Base-by-base conservation (phyloP, 2,113 vertebrate species). In the Neogobius melanostomus region DNA sequence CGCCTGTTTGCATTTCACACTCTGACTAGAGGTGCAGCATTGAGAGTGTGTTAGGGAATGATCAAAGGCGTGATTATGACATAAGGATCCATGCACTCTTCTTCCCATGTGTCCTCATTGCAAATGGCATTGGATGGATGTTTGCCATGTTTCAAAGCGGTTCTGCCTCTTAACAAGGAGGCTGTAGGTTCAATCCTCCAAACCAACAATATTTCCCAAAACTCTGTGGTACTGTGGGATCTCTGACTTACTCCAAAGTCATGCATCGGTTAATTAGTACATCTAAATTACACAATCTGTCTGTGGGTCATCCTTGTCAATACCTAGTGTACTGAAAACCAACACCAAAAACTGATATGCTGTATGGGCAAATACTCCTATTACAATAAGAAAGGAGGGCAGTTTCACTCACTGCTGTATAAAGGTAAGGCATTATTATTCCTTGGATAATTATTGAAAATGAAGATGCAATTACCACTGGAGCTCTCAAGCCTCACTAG, bases 11-110 rank as follows among this genome's bases (percentile, higher is more conserved):
- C 68, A 67, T 78, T 76, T 66, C 64, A 51, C 64, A 7, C 70
- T 72, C 42, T 44, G 51, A 51, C 47, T 85, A 66, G 43, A 69
- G 69, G 73, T 66, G n/a, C 44, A 59, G 62, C 67, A 70, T 70
- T 75, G 68, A 86, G 72, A 72, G 63, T 53, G 66, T 77, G 75
- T 82, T 70, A 80, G 47, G 51, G 52, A 28, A 64, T 65, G 71
- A 88, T 82, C 77, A 81, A 76, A 81, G 57, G 65, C 11, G 72
- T 79, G 42, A 79, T 86, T 65, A 81, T 50, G 73, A 76, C 72
- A 66, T 45, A 42, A 50, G 61, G 65, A 64, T 11, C 64, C 28
- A 74, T 62, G 9, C 0, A 43, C 72, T 36, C 28, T 72, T 7
- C 64, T 28, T 48, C 51, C 48, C 45, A 67, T 61, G 70, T 51